Conservation (phyloP, 2,888 invertebrate species). For the Chaitophorus viminalis region DNA sequence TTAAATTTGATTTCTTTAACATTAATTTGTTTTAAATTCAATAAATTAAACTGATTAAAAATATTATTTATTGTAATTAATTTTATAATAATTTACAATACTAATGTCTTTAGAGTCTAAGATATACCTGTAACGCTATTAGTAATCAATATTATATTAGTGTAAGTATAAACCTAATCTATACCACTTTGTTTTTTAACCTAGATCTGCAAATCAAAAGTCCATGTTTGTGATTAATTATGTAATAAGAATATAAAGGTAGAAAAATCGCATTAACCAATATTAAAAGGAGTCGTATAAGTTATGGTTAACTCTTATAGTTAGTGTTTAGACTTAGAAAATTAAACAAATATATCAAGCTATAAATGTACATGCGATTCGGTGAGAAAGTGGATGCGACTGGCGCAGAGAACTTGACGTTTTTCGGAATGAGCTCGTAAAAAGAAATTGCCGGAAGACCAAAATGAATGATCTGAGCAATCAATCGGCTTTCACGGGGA, state of each 20-base stretch:
- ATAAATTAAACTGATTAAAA: too few species aligned
- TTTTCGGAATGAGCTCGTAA: slow-evolving; percentile 40
- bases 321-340: not conserved
- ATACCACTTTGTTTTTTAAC: too few species aligned
- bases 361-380: not conserved
- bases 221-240: not conserved
- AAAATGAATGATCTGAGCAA: slow-evolving; percentile 32
- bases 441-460: slow-evolving; percentile 34
- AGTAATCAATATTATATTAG: too few species aligned
- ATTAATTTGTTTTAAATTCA: too few species aligned
- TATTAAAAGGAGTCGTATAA: too few species aligned
- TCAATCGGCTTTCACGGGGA: slow-evolving; percentile 29
- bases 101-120: too few species aligned
- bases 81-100: too few species aligned
- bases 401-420: slow-evolving; percentile 10
- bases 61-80: too few species aligned
- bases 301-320: not conserved
- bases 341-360: slow-evolving; percentile 12
- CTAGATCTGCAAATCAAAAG: too few species aligned
- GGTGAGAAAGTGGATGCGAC: not conserved
- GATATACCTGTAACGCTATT: too few species aligned
- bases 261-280: not conserved
- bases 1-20: too few species aligned
- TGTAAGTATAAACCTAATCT: too few species aligned
- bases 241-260: not conserved